Percentiles rank a stretch among this genome's conserved stretches.
phyloP scores from a whole-genome alignment of 2,888 invertebrate species.

The Cheilosia urbana region DNA sequence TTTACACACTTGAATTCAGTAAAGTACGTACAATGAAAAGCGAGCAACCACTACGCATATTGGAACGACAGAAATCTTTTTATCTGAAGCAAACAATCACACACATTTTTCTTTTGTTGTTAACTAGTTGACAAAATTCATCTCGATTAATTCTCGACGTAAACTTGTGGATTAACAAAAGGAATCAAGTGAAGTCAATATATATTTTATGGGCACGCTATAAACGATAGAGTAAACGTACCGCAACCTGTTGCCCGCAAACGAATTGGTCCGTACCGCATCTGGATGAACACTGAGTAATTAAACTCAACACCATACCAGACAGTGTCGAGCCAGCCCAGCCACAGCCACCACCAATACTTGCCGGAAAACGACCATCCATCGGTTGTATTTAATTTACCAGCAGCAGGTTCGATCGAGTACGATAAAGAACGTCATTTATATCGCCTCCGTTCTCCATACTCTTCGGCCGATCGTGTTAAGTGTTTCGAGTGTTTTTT shows the following conservation, averaged over 20 bases:
- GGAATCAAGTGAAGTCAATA: constrained; percentile 13
- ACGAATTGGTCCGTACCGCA: constrained; percentile 71
- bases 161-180: constrained; percentile 23
- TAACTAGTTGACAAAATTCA: constrained; percentile 44
- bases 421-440: constrained; percentile 68
- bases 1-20: constrained; percentile 1
- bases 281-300: constrained; percentile 75
- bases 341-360: constrained; percentile 63
- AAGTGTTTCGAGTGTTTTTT: constrained; percentile 21
- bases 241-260: constrained; percentile 61
- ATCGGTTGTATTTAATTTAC: constrained; percentile 60
- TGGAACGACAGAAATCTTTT: constrained; percentile 27
- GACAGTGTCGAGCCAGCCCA: constrained; percentile 70
- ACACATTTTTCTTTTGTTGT: constrained; percentile 20
- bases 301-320: constrained; percentile 72
- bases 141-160: constrained; percentile 26
- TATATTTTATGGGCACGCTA: constrained; percentile 42
- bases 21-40: constrained; percentile 4
- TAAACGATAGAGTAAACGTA: constrained; percentile 25
- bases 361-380: constrained; percentile 56
- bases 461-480: constrained; percentile 52
- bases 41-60: constrained; percentile 10
- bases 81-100: constrained; percentile 19
- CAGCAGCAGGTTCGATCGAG: constrained; percentile 71
- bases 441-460: constrained; percentile 45